Conservation (phyloP, 2,113 vertebrate species). For the Sorex araneus region DNA sequence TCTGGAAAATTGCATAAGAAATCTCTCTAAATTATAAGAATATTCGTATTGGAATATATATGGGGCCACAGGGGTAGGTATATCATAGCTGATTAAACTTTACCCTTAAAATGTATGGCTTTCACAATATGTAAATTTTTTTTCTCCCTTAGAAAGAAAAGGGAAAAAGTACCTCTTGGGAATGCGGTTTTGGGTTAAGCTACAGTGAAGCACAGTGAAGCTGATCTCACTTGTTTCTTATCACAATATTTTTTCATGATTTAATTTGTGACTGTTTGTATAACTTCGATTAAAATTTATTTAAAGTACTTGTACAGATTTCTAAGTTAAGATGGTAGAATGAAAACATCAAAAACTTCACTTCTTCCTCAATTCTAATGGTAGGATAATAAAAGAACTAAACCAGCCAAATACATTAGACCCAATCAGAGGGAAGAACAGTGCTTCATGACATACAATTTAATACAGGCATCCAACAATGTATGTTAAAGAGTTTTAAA, state of each 20-base stretch:
- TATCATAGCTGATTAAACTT: conserved; percentile 41
- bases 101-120: conserved; percentile 16
- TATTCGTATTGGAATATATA: conserved; percentile 5
- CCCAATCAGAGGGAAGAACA: conserved; percentile 46
- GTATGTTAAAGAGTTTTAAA: neutral
- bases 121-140: conserved; percentile 56
- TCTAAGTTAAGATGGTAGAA: conserved; percentile 74
- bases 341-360: conserved; percentile 70
- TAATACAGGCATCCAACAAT: conserved; percentile 17
- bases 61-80: neutral
- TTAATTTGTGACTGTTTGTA: conserved; percentile 80
- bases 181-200: conserved; percentile 50
- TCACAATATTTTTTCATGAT: conserved; percentile 79
- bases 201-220: conserved; percentile 25
- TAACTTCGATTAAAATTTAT: conserved; percentile 81
- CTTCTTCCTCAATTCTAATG: conserved; percentile 25
- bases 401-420: conserved; percentile 63
- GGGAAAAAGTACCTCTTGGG: neutral
- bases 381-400: conserved; percentile 71
- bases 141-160: conserved; percentile 51
- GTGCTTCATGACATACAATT: conserved; percentile 42
- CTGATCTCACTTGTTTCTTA: conserved; percentile 73
- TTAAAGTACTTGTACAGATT: conserved; percentile 68
- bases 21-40: conserved; percentile 20
- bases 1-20: neutral